Percentiles rank a stretch among this genome's conserved stretches.
phyloP scores from a whole-genome alignment of 2,797 vertebrate genomes.

The Fundulus diaphanus region DNA sequence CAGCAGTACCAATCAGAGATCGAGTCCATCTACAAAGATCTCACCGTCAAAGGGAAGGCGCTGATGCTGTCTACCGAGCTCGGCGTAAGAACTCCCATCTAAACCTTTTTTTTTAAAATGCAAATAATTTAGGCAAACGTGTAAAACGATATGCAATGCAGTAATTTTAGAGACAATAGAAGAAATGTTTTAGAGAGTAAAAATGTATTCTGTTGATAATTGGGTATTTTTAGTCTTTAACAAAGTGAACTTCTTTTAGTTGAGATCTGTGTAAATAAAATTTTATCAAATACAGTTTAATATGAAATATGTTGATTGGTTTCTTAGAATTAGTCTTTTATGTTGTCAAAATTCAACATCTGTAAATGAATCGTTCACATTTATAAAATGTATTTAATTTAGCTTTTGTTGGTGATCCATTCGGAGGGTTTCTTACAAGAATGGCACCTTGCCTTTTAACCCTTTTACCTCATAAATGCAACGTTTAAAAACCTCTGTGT shows the following conservation, averaged over 20 bases:
- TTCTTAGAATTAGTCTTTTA: no score
- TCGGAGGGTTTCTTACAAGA: no score
- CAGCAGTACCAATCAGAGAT: conserved; percentile 97
- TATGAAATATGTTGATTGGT: no score
- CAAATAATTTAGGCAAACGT: neutral
- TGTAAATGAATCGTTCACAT: no score
- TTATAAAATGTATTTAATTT: no score
- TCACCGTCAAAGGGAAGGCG: conserved; percentile 93
- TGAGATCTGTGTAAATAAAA: neutral
- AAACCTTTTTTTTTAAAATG: neutral
- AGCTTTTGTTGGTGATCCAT: no score
- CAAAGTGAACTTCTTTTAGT: neutral
- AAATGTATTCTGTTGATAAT: neutral
- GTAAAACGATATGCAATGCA: no score
- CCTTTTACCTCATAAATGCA: no score
- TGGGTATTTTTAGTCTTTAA: neutral
- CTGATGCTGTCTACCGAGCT: conserved; percentile 92
- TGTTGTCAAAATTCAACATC: no score
- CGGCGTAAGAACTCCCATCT: conserved; percentile 79
- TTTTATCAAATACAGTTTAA: no score
- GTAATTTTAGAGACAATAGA: neutral
- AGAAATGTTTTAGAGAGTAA: neutral
- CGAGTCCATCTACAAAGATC: conserved; percentile 95
- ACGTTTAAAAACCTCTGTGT: no score
- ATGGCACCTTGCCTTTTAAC: no score